A percentile compares a stretch with the other conserved stretches of the same genome.
These are phyloP conservation scores for Tillus elongatus DNA, from an alignment of 2,888 invertebrate species.

Conservation along the genomic window DNA sequence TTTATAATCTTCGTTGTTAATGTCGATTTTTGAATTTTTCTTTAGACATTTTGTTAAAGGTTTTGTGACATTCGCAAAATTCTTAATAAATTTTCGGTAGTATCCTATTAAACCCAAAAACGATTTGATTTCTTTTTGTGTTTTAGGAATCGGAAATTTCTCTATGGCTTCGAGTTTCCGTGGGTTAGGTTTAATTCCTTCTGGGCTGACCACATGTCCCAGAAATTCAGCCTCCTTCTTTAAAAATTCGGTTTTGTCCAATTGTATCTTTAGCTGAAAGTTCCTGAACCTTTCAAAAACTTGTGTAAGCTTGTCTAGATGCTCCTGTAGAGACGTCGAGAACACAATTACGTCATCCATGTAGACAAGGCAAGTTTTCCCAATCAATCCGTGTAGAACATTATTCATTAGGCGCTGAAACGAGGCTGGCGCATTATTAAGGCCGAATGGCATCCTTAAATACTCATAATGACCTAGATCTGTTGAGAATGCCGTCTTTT, in stretches of 20 bases:
- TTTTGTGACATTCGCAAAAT: background rate
- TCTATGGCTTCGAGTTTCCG: slow-evolving; percentile 12
- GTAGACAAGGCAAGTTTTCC: slow-evolving; percentile 17
- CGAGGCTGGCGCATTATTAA: slow-evolving; percentile 6
- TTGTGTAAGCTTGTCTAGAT: slow-evolving; percentile 6
- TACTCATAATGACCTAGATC: background rate
- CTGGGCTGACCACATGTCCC: slow-evolving; percentile 27
- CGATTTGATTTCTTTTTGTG: slow-evolving; percentile 4
- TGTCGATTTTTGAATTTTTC: background rate
- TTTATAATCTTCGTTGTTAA: background rate
- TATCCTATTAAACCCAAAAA: background rate
- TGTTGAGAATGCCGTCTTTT: background rate
- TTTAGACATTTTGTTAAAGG: background rate
- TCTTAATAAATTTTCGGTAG: slow-evolving; percentile 2
- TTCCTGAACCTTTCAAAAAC: background rate
- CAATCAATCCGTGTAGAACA: slow-evolving; percentile 12
- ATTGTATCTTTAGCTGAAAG: background rate
- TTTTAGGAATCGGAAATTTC: slow-evolving; percentile 18
- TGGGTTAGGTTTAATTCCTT: slow-evolving; percentile 27
- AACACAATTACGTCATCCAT: slow-evolving; percentile 28
- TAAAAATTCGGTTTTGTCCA: background rate
- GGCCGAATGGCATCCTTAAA: background rate
- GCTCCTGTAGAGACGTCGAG: slow-evolving; percentile 18
- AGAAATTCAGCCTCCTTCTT: slow-evolving; percentile 14
- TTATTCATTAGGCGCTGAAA: slow-evolving; percentile 18